Evolutionary conservation across 2,888 invertebrate genomes (phyloP).

Genomic region (Erebia aethiops): DNA sequence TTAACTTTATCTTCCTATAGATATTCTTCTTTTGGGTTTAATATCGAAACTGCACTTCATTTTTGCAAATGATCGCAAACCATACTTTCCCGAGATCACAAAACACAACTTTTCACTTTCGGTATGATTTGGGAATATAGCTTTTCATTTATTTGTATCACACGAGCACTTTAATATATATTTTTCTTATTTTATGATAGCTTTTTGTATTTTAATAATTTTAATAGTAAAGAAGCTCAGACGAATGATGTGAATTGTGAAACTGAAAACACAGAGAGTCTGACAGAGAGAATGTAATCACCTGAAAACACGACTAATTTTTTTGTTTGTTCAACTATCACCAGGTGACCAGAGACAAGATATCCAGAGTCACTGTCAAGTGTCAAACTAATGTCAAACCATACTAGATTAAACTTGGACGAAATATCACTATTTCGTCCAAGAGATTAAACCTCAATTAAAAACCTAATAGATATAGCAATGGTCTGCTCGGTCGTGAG

Average conservation of each 20-base stretch:
- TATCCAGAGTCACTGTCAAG: too few species aligned
- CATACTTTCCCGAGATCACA: slow-evolving; percentile 24
- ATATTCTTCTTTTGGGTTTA: slow-evolving; percentile 48
- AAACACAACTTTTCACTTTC: slow-evolving; percentile 26
- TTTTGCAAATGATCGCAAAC: slow-evolving; percentile 52
- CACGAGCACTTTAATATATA: slow-evolving; percentile 19
- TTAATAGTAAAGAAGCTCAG: slow-evolving; percentile 36
- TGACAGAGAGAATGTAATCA: too few species aligned
- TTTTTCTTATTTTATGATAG: slow-evolving; percentile 26
- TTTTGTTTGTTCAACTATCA: slow-evolving; percentile 27
- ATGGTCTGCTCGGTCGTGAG: too few species aligned
- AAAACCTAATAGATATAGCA: too few species aligned
- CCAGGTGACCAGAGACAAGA: too few species aligned
- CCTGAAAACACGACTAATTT: slow-evolving; percentile 63
- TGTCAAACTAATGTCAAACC: too few species aligned
- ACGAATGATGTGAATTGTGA: slow-evolving; percentile 43
- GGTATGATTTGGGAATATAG: background rate
- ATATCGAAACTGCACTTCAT: slow-evolving; percentile 62
- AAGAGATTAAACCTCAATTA: too few species aligned
- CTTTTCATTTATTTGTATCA: slow-evolving; percentile 7
- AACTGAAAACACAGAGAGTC: too few species aligned
- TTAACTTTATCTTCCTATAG: slow-evolving; percentile 51
- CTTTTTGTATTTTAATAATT: slow-evolving; percentile 46
- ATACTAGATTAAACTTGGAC: too few species aligned
- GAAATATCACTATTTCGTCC: too few species aligned